A percentile compares a stretch with the other conserved stretches of the same genome.
Evolutionary conservation across 1,140 invertebrate species (phyloP).

Genomic region (Drosophila asahinai): DNA sequence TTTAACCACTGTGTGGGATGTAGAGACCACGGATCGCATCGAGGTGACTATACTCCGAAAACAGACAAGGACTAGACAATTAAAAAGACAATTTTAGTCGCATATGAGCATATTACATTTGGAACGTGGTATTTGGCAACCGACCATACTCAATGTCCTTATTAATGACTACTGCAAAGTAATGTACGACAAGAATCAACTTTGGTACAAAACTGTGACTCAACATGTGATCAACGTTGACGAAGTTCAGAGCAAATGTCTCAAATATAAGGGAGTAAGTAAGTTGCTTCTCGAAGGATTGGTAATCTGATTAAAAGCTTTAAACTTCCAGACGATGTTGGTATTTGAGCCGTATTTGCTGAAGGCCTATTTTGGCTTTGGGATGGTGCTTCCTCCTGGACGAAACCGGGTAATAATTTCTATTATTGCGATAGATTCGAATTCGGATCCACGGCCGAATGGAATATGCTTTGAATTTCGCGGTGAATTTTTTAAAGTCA

Average conservation of each 20-base stretch:
- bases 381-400: neutral
- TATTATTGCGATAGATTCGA: neutral
- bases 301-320: neutral
- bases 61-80: neutral
- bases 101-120: neutral
- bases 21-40: conserved; percentile 9
- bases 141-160: neutral
- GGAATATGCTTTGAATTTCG: neutral
- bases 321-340: neutral
- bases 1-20: neutral
- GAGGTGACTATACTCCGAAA: neutral
- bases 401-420: neutral
- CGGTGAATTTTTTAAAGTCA: neutral
- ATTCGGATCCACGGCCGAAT: neutral
- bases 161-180: neutral
- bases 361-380: neutral
- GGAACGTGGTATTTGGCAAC: conserved; percentile 18
- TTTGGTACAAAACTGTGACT: neutral
- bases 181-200: conserved; percentile 1
- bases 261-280: conserved; percentile 2
- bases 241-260: neutral
- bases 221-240: neutral
- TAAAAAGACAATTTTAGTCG: neutral
- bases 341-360: neutral
- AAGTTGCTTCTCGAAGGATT: neutral